These are phyloP conservation scores for Oostethus manadensis DNA, from an alignment of 2,113 vertebrate genomes.

Conservation along the genomic window DNA sequence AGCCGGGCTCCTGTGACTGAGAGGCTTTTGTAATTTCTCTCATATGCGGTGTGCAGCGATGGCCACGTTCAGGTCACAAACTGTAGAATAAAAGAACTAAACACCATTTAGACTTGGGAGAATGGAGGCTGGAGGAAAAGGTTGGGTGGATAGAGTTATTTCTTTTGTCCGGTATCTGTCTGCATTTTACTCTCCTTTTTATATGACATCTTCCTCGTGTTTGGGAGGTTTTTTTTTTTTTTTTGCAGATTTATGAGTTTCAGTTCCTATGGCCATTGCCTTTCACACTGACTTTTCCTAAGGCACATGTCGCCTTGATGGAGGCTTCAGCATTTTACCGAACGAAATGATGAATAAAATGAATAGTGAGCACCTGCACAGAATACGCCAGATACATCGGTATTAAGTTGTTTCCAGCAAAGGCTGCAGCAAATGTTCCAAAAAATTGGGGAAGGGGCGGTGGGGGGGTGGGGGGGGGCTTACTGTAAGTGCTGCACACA, in stretches of 20 bases:
- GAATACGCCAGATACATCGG: constrained; percentile 30
- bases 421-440: constrained; percentile 51
- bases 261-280: constrained; percentile 47
- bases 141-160: constrained; percentile 67
- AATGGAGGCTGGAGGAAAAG: constrained; percentile 46
- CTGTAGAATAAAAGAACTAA: constrained; percentile 80
- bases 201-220: constrained; percentile 53
- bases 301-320: constrained; percentile 55
- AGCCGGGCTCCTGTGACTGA: constrained; percentile 82
- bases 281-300: constrained; percentile 60
- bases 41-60: constrained; percentile 82
- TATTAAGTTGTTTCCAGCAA: constrained; percentile 48
- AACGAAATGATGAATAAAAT: constrained; percentile 52
- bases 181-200: constrained; percentile 43
- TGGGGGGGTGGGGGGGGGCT: constrained; percentile 47
- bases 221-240: constrained; percentile 69
- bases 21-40: constrained; percentile 90
- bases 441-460: constrained; percentile 41
- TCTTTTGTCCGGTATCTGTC: constrained; percentile 68
- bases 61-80: constrained; percentile 83
- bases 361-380: constrained; percentile 31
- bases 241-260: constrained; percentile 74
- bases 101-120: constrained; percentile 76
- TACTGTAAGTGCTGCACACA: constrained; percentile 46
- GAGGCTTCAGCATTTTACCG: constrained; percentile 55